Conservation (phyloP, 2,888 invertebrate species). For the Theretra japonica region DNA sequence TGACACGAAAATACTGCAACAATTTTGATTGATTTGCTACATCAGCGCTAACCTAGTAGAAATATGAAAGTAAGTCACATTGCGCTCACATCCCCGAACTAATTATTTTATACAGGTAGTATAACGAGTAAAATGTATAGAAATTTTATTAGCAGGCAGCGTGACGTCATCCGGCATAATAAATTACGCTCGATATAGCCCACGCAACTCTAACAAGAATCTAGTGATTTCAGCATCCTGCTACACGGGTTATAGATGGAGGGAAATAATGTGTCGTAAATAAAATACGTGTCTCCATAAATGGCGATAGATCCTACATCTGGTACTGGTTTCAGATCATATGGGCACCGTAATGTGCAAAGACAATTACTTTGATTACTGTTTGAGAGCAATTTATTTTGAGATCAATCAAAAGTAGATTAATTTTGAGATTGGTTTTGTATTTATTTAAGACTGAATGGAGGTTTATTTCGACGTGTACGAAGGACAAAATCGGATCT, state of each 20-base stretch:
- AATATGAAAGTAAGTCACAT: no score
- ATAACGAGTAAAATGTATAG: background rate
- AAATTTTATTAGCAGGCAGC: background rate
- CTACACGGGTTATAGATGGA: background rate
- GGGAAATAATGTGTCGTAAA: background rate
- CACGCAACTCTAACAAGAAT: conserved; percentile 6
- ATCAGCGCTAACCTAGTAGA: no score
- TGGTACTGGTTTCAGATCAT: background rate
- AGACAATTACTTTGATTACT: background rate
- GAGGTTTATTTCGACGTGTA: no score
- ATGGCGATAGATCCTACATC: background rate
- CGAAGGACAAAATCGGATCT: no score
- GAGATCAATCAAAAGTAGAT: no score
- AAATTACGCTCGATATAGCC: background rate
- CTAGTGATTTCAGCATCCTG: conserved; percentile 6
- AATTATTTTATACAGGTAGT: background rate
- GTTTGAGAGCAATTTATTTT: no score
- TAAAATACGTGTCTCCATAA: background rate
- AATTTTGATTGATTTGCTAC: no score
- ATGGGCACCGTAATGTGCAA: background rate
- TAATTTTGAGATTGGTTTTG: no score
- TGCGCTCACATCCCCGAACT: no score
- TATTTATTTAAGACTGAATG: no score
- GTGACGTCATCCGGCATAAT: conserved; percentile 2
- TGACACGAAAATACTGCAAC: no score